Conservation (phyloP, 1,140 invertebrate genomes). For the Danaus melanippus region DNA sequence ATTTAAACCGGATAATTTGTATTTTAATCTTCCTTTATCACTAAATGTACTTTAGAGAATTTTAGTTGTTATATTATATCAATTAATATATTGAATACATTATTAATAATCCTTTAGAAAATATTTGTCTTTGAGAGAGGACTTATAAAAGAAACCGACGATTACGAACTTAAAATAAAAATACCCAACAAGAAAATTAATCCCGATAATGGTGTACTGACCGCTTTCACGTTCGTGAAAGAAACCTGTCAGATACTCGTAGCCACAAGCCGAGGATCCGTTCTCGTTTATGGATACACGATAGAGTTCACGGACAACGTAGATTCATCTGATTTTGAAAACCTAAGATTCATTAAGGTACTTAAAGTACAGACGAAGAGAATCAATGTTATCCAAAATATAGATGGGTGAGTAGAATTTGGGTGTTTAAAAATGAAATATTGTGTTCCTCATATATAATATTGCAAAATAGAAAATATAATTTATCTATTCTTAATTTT, state of each 20-base stretch:
- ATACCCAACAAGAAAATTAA: slow-evolving; percentile 24
- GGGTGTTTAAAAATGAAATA: no score
- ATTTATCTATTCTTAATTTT: no score
- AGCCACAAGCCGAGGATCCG: slow-evolving; percentile 39
- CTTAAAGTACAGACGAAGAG: slow-evolving; percentile 39
- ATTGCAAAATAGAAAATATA: no score
- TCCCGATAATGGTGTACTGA: slow-evolving; percentile 40
- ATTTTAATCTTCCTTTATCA: no score
- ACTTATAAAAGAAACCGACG: slow-evolving; percentile 43
- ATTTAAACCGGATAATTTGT: not conserved
- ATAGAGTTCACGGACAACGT: slow-evolving; percentile 37
- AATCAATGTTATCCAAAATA: slow-evolving; percentile 50
- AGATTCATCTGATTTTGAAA: slow-evolving; percentile 24
- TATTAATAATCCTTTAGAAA: slow-evolving; percentile 36
- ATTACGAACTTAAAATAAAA: slow-evolving; percentile 45
- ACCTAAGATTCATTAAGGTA: slow-evolving; percentile 46
- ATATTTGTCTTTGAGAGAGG: slow-evolving; percentile 48
- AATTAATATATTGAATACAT: slow-evolving; percentile 1
- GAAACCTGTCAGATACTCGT: slow-evolving; percentile 43
- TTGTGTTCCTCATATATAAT: no score
- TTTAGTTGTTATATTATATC: slow-evolving; percentile 8
- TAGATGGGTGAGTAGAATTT: slow-evolving; percentile 40
- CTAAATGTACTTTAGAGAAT: no score
- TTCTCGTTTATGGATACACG: slow-evolving; percentile 48
- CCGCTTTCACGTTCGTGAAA: slow-evolving; percentile 46